A percentile compares a stretch with the other conserved stretches of the same genome.
Evolutionary conservation across 1,140 invertebrate species (phyloP).

Genomic region (Grapholita molesta): DNA sequence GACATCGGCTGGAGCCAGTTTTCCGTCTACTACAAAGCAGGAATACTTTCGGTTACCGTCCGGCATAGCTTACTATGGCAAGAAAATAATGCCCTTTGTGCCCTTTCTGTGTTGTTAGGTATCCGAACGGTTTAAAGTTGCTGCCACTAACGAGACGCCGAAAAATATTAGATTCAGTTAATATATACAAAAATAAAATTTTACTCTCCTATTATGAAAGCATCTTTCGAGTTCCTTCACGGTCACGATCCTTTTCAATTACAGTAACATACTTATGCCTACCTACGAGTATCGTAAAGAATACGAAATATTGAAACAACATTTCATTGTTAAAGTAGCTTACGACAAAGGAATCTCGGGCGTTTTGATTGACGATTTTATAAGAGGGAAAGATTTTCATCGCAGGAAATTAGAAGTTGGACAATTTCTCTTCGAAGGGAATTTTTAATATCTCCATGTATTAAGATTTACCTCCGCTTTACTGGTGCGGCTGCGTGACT

Average conservation of each 20-base stretch:
- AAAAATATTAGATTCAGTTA: no score
- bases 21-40: no score
- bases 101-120: no score
- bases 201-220: no score
- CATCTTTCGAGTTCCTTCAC: neutral
- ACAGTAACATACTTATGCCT: conserved; percentile 1
- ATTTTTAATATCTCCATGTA: conserved; percentile 67
- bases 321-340: conserved; percentile 13
- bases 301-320: conserved; percentile 17
- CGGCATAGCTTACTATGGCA: no score
- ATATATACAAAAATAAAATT: no score
- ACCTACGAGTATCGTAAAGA: conserved; percentile 8
- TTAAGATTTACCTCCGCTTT: conserved; percentile 41
- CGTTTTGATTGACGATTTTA: conserved; percentile 62
- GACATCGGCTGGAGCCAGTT: no score
- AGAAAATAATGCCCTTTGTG: no score
- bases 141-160: no score
- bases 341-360: conserved; percentile 36
- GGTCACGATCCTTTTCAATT: neutral
- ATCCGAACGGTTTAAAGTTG: no score
- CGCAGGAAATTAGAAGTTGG: conserved; percentile 56
- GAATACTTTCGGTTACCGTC: no score
- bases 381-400: conserved; percentile 62
- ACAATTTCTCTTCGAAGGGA: conserved; percentile 51
- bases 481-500: conserved; percentile 30